Base-by-base conservation (phyloP, 2,797 vertebrate genomes). In the Chromis chromis region DNA sequence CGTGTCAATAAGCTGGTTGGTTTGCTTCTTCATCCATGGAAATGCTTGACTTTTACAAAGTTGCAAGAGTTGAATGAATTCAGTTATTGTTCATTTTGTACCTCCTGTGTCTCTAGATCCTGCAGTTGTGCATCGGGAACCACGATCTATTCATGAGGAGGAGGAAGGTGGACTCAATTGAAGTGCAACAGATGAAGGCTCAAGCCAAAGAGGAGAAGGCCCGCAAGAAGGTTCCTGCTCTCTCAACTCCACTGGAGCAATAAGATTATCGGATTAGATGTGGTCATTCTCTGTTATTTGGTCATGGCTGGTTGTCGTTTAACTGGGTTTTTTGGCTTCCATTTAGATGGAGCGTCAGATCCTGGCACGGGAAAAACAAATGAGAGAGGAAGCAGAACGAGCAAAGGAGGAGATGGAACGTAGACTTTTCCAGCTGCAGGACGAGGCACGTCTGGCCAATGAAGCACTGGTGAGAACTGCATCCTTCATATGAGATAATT, bases 121-220 rank as follows among this genome's bases (percentile, higher is more conserved):
- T 96, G 73, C 96, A 97, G 92, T 44, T 98, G 76, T 97, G 96
- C 86, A 97, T 97, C 49, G 96, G 96, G 49, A 99, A 98, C 89
- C 97, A 98, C 0, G 96, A 96, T 74, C 91, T 98, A 0, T 98
- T 98, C 83, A 96, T 98, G 96, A 96, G 96, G 89, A 95, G 96
- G 80, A 95, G 97, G 85, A 97, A 96, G 87, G 97, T 97, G 73
- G 97, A 97, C 82, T 96, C 96, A 7, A 94, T 96, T 33, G 97
- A 99, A 88, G 96, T 97, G 79, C 96, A 98, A 89, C 96, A 97
- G 83, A 97, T 98, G 96, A 98, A 98, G 91, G 95, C 96, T 80
- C 96, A 97, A 80, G 96, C 97, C 64, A 96, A 95, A 87, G 96
- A 98, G 81, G 97, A 97, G 91, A 97, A 97, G 82, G 96, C 96